Base-by-base conservation (phyloP, 2,113 vertebrate species). In the Oncorhynchus nerka region DNA sequence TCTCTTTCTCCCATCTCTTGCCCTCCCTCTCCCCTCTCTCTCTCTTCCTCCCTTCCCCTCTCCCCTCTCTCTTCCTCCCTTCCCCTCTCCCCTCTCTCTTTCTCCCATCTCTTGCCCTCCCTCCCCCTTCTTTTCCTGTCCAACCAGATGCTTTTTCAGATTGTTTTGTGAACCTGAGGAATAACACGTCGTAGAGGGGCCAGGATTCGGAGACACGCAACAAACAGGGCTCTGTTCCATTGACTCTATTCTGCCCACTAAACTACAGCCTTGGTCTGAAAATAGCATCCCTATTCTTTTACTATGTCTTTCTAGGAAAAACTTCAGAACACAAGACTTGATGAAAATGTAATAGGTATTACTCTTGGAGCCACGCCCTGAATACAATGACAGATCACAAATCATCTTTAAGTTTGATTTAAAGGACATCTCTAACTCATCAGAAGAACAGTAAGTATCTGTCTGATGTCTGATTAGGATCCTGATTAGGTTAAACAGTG, bases 71-170 rank as follows among this genome's bases (percentile, higher is more conserved):
- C 49, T 55, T 4, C 16, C 49, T 55, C 32, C 16, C 49, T 55
- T 5, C 32, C 32, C 5, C 32, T 34, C 32, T 34, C 34, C 90
- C 89, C 87, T 85, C 83, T 91, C 93, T 95, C 93, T 94, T 95
- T 94, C 93, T 90, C 89, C 91, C 92, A 93, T 94, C 90, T 34
- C 32, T 34, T 34, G 6, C 34, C 92, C 95, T 96, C 95, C 96
- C 8, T 96, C 96, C 94, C 89, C 85, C 89, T 88, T 85, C 83
- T 91, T 93, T 95, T 95, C 94, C 94, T 95, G 93, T 94, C 95
- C 94, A 93, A 90, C 89, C 91, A 93, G 93, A 94, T 91, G 93
- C 95, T 96, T 95, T 96, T 97, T 96, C 94, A 89, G 86, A 95
- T 94, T 92, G 86, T 91, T 85, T 92, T 93, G 89, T 93, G 92